Conservation (phyloP, 1,140 invertebrate genomes). For the Akabosia matsudoensis region DNA sequence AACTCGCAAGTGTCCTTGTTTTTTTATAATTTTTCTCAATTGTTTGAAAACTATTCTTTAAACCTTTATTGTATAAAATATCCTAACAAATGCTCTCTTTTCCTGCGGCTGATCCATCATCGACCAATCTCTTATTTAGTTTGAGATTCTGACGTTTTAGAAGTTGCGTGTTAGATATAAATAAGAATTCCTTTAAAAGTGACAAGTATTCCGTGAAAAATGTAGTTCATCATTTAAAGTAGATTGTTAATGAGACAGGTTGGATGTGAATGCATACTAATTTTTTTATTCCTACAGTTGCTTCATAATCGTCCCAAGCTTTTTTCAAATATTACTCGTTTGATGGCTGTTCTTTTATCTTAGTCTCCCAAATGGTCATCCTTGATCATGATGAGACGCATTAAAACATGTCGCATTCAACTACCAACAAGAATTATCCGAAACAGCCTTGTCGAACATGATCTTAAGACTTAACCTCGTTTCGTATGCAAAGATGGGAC, state of each 20-base stretch:
- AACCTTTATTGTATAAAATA: too few relatives aligned
- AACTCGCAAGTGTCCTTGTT: too few relatives aligned
- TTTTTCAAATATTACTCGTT: neutral
- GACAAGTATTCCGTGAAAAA: slow-evolving; percentile 4
- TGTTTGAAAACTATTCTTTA: too few relatives aligned
- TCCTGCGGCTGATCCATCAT: too few relatives aligned
- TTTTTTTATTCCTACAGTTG: neutral
- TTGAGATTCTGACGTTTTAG: too few relatives aligned
- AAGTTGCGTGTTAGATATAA: too few relatives aligned
- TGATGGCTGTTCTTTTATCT: neutral
- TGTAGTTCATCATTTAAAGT: slow-evolving; percentile 13
- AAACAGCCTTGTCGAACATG: neutral
- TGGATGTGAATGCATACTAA: neutral
- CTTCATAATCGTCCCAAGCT: neutral
- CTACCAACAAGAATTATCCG: neutral
- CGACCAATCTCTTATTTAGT: too few relatives aligned
- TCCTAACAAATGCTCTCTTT: too few relatives aligned
- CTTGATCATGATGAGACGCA: neutral
- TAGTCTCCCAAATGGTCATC: neutral
- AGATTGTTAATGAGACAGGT: slow-evolving; percentile 10
- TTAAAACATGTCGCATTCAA: neutral
- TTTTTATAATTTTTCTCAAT: too few relatives aligned
- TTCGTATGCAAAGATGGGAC: neutral
- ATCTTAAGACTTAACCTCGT: neutral
- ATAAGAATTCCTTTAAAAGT: neutral